phyloP scores from a whole-genome alignment of 1,140 invertebrate genomes.

The Drosophila truncata region DNA sequence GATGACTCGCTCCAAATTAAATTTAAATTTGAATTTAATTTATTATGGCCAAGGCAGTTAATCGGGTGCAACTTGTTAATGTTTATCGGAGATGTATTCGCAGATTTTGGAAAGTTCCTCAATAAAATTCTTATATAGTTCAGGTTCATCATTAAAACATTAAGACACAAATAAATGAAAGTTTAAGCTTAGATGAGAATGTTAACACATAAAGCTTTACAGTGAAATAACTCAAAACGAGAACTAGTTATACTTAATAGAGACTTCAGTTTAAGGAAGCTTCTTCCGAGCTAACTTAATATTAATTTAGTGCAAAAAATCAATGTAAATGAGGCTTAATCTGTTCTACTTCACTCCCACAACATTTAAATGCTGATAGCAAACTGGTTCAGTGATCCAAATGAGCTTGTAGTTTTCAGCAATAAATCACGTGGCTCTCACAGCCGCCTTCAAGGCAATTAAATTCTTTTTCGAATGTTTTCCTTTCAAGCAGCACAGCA shows the following conservation, averaged over 20 bases:
- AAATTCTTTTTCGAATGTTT: constrained; percentile 46
- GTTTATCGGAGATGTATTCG: constrained; percentile 14
- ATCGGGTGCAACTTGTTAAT: constrained; percentile 48
- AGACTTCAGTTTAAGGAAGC: not conserved
- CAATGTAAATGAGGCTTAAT: constrained; percentile 15
- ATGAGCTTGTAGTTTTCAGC: constrained; percentile 47
- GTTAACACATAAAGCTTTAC: not conserved
- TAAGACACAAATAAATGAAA: constrained; percentile 4
- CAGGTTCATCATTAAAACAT: constrained; percentile 12
- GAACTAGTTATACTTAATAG: not conserved
- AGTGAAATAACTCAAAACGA: not conserved
- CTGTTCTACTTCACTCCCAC: constrained; percentile 32
- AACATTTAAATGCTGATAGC: constrained; percentile 31
- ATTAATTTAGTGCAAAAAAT: constrained; percentile 4
- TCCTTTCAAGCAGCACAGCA: constrained; percentile 27
- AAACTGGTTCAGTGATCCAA: constrained; percentile 52
- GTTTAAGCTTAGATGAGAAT: not conserved
- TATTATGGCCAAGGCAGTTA: constrained; percentile 30
- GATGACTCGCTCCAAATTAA: constrained; percentile 38
- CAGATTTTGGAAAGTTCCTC: constrained; percentile 34
- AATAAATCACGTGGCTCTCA: constrained; percentile 52
- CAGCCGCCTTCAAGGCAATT: constrained; percentile 29
- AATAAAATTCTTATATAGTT: constrained; percentile 23
- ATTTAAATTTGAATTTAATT: constrained; percentile 23
- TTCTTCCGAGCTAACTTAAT: not conserved